Evolutionary conservation across 2,797 vertebrate genomes (phyloP), one percentile per base, ranked within the genome.

Genomic region (Lepus oiostolus): DNA sequence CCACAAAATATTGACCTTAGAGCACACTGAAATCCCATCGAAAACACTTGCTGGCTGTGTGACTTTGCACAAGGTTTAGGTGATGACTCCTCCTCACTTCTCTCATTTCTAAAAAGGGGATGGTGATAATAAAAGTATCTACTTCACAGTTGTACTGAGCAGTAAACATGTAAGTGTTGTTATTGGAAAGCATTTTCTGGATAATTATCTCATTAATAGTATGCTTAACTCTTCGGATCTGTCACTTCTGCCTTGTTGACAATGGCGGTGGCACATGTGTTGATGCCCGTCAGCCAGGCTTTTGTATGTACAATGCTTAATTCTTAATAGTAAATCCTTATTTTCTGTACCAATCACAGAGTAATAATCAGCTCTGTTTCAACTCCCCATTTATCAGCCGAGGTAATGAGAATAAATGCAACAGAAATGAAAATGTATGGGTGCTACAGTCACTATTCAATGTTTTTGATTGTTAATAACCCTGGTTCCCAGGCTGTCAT

Each of bases 21-120:
- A 38, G 42, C 52, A 79, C 50, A 28, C 84, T 77, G n/a, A 35
- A 8, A 54, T 26, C 17, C 32, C 35, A 74, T 42, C 21, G 60
- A 63, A 76, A 54, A 50, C 28, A 70, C 35, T 22, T 68, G 24
- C 42, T 58, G 14, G 30, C 35, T 65, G 13, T 63, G 47, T 42
- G 68, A 91, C n/a, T 47, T 67, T 42, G 16, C 26, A 14, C 47
- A 19, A 52, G 11, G 50, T 75, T 81, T 70, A 79, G 28, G 0
- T 47, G 82, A 83, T 62, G 85, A 42, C 13, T 76, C n/a, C 30
- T 32, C 24, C 47, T 91, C 24, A 14, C 32, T 60, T 54, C 75
- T 76, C 86, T 86, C 30, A 60, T 80, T 87, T 89, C 65, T 93
- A 86, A 96, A 91, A 81, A 7, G 3, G 16, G 24, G 16, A 58